These are phyloP conservation scores for Emydocephalus ijimae DNA, from an alignment of 2,113 vertebrate genomes.

Conservation along the genomic window DNA sequence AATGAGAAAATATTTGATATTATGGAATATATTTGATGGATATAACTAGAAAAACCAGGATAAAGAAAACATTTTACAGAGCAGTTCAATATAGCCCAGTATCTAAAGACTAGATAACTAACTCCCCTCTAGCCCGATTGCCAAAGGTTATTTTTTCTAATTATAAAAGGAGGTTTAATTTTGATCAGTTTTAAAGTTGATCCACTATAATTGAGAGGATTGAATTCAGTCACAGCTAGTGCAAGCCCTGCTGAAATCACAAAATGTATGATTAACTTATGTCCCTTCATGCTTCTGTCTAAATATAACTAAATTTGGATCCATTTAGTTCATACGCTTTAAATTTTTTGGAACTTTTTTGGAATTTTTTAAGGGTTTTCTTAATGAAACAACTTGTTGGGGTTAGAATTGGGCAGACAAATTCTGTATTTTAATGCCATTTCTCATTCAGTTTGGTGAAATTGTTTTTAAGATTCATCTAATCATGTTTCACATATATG, in stretches of 20 bases:
- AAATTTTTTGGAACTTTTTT: conserved; percentile 7
- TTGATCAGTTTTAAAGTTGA: neutral
- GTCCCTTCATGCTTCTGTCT: neutral
- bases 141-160: neutral
- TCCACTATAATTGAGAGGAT: neutral
- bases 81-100: conserved; percentile 38
- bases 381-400: neutral
- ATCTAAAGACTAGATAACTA: neutral
- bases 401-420: neutral
- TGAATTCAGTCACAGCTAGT: neutral
- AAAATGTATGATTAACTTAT: neutral
- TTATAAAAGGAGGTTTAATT: neutral
- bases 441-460: neutral
- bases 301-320: neutral
- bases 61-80: conserved; percentile 49
- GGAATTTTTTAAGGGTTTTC: neutral
- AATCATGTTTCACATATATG: neutral
- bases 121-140: neutral
- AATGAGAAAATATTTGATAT: conserved; percentile 46
- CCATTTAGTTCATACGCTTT: conserved; percentile 8
- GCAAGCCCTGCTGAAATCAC: neutral
- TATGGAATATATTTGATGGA: conserved; percentile 23
- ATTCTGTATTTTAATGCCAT: neutral
- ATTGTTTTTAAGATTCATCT: neutral
- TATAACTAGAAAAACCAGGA: conserved; percentile 44